Evolutionary conservation across 2,888 invertebrate genomes (phyloP), one percentile per base, ranked within the genome.

Genomic region (Agrotis exclamationis): DNA sequence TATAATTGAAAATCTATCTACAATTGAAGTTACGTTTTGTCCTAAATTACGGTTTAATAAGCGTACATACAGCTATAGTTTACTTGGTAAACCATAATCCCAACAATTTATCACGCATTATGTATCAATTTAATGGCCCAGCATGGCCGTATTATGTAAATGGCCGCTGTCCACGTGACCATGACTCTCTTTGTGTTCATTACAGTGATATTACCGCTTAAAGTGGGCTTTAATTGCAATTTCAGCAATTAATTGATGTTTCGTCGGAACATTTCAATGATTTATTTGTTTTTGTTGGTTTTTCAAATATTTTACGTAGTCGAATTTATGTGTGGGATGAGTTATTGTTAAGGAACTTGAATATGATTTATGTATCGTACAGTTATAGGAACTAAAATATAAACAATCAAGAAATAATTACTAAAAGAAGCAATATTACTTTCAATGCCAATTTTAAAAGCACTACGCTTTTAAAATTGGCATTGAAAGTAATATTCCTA

Each of bases 61-160:
- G 9, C 33, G 9, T 33, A 33, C 33, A 33, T 24, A 24, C 28
- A 28, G 18, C 18, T 39, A 22, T 13, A 50, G 4, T 44, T 59
- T 63, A 58, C 54, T 54, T 54, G n/a, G 65, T 58, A 50, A 74
- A 50, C 73, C 20, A 20, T 68, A 65, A 83, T 59, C 50, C 47
- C 3, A 11, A 3, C 63, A 68, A 70, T 72, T 75, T 44, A 79
- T 83, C 70, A 69, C 45, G 45, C 51, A 66, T 76, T 69, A 69
- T 63, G 59, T 79, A 74, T 80, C 76, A 65, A 80, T 83, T 65
- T 74, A 80, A 77, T 74, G 22, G 67, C 33, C 51, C 66, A 74
- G 50, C 59, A 59, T 67, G 63, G 66, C 54, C 33, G 24, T 59
- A 51, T 59, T 80, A 85, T 85, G 81, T 80, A 79, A 81, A 82